Conservation (phyloP, 2,113 vertebrate species). For the Peromyscus leucopus region DNA sequence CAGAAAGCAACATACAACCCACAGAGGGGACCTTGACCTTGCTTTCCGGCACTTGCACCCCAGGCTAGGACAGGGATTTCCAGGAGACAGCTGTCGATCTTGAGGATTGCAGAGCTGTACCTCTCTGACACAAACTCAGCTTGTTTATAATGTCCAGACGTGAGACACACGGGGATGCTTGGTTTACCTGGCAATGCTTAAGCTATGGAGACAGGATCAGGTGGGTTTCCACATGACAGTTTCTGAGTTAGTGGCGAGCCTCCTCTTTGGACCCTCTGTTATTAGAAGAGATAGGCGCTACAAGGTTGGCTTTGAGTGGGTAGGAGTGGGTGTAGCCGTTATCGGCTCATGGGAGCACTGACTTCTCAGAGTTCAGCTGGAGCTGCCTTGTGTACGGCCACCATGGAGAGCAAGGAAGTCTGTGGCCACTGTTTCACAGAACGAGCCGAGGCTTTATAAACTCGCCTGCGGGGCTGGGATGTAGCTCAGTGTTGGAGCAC, state of each 20-base stretch:
- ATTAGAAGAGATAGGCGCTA: background rate
- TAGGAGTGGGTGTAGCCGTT: too few species aligned
- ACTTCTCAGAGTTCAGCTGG: background rate
- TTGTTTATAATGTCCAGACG: background rate
- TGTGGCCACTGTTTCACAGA: background rate
- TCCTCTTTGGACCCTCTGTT: background rate
- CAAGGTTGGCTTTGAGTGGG: background rate
- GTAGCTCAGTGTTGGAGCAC: background rate
- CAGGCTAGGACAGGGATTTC: background rate
- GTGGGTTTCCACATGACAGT: background rate
- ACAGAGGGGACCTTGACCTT: background rate
- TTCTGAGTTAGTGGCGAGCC: background rate
- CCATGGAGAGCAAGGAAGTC: background rate
- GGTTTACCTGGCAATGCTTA: background rate
- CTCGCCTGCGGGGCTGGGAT: too few species aligned
- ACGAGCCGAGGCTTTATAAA: background rate
- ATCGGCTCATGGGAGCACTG: background rate
- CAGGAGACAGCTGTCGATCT: background rate
- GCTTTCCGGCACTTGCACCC: background rate
- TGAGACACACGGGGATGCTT: background rate
- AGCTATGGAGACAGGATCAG: background rate
- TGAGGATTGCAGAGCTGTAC: background rate
- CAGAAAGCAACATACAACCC: background rate
- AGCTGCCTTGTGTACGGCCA: background rate
- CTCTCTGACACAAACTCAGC: background rate